Conservation (phyloP, 2,113 vertebrate genomes). For the Sphyrna mokarran region DNA sequence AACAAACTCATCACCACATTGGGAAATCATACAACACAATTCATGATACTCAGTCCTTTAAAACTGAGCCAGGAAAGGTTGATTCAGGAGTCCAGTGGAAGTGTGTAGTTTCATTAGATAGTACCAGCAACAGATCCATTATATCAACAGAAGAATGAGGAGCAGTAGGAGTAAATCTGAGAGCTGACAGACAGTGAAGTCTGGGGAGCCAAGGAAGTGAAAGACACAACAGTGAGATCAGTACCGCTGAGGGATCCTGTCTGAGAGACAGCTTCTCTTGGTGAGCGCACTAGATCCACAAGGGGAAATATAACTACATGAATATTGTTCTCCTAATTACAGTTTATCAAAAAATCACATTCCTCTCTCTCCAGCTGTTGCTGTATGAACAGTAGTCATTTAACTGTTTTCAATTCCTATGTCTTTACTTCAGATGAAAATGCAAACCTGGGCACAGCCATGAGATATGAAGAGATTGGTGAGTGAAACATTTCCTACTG, state of each 20-base stretch:
- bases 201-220: background rate
- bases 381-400: background rate
- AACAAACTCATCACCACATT: background rate
- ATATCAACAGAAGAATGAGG: background rate
- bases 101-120: no score
- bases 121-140: background rate
- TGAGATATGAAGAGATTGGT: conserved; percentile 97
- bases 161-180: background rate
- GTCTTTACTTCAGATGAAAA: conserved; percentile 75
- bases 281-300: background rate
- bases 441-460: conserved; percentile 83
- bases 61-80: background rate
- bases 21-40: background rate
- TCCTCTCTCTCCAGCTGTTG: background rate
- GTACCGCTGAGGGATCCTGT: background rate
- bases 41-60: background rate
- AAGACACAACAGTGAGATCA: background rate
- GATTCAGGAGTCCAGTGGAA: background rate
- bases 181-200: background rate
- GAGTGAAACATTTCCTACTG: conserved; percentile 47
- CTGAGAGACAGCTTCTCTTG: background rate
- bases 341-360: background rate
- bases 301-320: background rate
- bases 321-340: background rate
- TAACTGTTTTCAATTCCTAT: background rate